These are phyloP conservation scores for Drosophila pseudotakahashii DNA, from an alignment of 2,888 invertebrate genomes.

Conservation along the genomic window DNA sequence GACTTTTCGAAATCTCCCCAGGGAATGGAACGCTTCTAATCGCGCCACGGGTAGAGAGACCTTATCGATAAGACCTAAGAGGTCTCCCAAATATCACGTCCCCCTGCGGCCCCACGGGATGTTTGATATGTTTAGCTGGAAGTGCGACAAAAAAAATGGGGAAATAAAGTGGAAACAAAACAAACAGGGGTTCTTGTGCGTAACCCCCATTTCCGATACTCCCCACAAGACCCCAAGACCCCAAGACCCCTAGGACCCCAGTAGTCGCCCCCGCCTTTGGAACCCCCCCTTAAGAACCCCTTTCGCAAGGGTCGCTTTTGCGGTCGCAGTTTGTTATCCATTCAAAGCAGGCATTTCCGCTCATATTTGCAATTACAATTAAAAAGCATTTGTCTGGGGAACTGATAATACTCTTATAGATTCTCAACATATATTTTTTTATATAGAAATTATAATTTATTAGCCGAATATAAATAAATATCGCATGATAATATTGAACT, in stretches of 20 bases:
- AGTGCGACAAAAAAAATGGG: slow-evolving; percentile 10
- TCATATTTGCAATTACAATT: slow-evolving; percentile 76
- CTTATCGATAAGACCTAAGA: slow-evolving; percentile 6
- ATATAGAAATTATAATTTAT: no score
- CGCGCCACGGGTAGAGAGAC: background rate
- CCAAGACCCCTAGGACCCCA: background rate
- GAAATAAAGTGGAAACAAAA: slow-evolving; percentile 4
- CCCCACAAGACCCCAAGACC: background rate
- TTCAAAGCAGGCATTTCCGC: slow-evolving; percentile 66
- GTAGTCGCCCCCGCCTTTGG: background rate
- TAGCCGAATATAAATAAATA: no score
- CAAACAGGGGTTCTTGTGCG: slow-evolving; percentile 37
- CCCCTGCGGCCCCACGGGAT: slow-evolving; percentile 1
- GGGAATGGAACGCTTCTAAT: background rate
- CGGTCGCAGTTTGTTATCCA: slow-evolving; percentile 47
- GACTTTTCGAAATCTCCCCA: background rate
- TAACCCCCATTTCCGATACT: slow-evolving; percentile 65
- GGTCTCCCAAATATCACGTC: background rate
- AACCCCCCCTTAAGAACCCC: background rate
- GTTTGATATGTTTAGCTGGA: slow-evolving; percentile 9
- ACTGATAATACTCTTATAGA: slow-evolving; percentile 7
- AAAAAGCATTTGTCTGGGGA: slow-evolving; percentile 18
- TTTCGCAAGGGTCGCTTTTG: background rate
- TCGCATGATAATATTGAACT: no score
- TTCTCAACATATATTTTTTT: no score